Conservation (phyloP, 2,888 invertebrate genomes). For the Drosophila falleni region DNA sequence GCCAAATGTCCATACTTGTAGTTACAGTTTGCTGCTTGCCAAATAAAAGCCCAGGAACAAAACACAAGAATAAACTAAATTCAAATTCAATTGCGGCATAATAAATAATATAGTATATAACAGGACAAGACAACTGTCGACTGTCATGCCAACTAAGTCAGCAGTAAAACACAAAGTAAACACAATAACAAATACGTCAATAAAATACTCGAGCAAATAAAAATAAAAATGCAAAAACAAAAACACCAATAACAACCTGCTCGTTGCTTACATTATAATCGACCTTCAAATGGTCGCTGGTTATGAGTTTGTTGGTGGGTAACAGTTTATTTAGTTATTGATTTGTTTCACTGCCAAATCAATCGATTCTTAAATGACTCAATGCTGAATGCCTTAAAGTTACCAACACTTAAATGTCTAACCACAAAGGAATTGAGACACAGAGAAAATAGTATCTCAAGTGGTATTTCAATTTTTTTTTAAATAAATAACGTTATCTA, state of each 20-base stretch:
- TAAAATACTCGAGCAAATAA: conserved; percentile 39
- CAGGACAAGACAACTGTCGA: conserved; percentile 49
- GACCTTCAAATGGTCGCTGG: conserved; percentile 63
- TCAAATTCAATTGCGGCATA: conserved; percentile 71
- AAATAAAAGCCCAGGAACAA: conserved; percentile 3
- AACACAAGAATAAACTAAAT: conserved; percentile 63
- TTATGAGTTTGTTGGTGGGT: conserved; percentile 11
- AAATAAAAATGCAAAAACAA: conserved; percentile 58
- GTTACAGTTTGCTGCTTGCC: conserved; percentile 28
- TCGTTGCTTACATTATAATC: conserved; percentile 63
- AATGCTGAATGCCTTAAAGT: conserved; percentile 46
- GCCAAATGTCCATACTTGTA: conserved; percentile 37
- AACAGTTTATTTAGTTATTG: conserved; percentile 49
- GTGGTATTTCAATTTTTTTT: too few relatives aligned
- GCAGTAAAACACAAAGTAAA: conserved; percentile 50
- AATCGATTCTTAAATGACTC: conserved; percentile 55
- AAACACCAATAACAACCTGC: conserved; percentile 40
- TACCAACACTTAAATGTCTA: background rate
- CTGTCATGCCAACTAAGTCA: conserved; percentile 57
- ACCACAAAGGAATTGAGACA: conserved; percentile 16
- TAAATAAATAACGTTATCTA: too few relatives aligned
- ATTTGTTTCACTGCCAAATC: conserved; percentile 53
- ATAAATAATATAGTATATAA: conserved; percentile 75
- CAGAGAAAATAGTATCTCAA: conserved; percentile 30
- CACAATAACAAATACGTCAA: conserved; percentile 54